Percentiles rank a stretch among this genome's conserved stretches.
Conservation (phyloP, 2,113 vertebrate species). For the Heteronetta atricapilla region DNA sequence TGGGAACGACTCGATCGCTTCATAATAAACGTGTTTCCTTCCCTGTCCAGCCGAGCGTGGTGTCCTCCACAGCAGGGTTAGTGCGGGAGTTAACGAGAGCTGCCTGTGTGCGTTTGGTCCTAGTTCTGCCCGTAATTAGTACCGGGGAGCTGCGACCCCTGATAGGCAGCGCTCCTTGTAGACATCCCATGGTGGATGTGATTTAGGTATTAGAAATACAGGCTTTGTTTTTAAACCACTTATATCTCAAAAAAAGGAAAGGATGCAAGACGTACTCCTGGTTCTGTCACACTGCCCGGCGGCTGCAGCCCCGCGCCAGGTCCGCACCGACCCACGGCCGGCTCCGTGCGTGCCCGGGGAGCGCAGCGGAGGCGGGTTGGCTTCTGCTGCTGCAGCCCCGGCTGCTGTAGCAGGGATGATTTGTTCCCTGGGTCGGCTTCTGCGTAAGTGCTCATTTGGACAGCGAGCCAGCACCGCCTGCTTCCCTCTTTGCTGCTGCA, state of each 20-base stretch:
- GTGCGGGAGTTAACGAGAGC: background rate
- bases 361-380: fast-evolving
- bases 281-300: fast-evolving
- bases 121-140: background rate
- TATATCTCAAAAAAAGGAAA: background rate
- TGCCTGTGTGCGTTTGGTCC: background rate
- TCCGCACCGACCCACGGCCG: fast-evolving
- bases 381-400: fast-evolving
- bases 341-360: too few species aligned
- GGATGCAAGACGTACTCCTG: background rate
- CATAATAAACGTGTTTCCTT: background rate
- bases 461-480: background rate
- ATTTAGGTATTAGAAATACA: background rate
- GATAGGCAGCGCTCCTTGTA: background rate
- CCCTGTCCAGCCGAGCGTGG: background rate
- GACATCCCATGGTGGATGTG: fast-evolving
- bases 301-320: fast-evolving
- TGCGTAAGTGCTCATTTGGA: fast-evolving
- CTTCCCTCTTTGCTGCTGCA: fast-evolving
- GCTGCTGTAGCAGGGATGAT: fast-evolving
- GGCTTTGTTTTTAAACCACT: fast-evolving
- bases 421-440: fast-evolving
- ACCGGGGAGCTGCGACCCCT: background rate
- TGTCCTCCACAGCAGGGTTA: background rate
- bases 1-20: fast-evolving